Base-by-base conservation (phyloP, 1,140 invertebrate genomes). In the Drosophila carrolli region DNA sequence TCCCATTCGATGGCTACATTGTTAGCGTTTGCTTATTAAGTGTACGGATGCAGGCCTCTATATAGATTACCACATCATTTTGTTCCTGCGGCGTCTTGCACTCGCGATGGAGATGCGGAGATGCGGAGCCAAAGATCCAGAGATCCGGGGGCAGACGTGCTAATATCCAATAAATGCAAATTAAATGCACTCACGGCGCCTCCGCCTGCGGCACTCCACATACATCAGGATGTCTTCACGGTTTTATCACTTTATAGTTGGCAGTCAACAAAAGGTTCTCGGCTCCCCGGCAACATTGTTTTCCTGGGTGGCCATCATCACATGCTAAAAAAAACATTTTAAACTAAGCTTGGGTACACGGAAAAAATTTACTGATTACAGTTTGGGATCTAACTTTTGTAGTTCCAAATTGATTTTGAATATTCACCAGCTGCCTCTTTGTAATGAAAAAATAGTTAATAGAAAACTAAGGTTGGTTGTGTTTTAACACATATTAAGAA, bases 131-230 rank as follows among this genome's bases (percentile, higher is more conserved):
- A 13, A n/a, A 47, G 57, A 13, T 16, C 9, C 54, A 14, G 11
- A 27, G 53, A 44, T 40, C 57, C 32, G 54, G 58, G 59, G 54
- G 53, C 57, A 74, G 57, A 76, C 73, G 71, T 75, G 55, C 53
- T 54, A 54, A 67, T 67, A 76, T 67, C 73, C 78, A 76, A 88
- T 84, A 89, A 83, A 89, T 89, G 85, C 75, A 88, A 88, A 88
- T 88, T 80, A 80, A 89, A 89, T 78, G 79, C 75, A 82, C 63
- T 74, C 57, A 57, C 46, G 61, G 68, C 51, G 67, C 53, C 66
- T 61, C 44, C n/a, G 53, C 54, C 65, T 27, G 51, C 46, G 29
- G 41, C 71, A 41, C 47, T 19, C 47, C 56, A 41, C 57, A 74
- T 70, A 54, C 68, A 74, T 74, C 57, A 73, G 57, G 47, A 76